Base-by-base conservation (phyloP, 2,888 invertebrate genomes). In the Amorpha juglandis region DNA sequence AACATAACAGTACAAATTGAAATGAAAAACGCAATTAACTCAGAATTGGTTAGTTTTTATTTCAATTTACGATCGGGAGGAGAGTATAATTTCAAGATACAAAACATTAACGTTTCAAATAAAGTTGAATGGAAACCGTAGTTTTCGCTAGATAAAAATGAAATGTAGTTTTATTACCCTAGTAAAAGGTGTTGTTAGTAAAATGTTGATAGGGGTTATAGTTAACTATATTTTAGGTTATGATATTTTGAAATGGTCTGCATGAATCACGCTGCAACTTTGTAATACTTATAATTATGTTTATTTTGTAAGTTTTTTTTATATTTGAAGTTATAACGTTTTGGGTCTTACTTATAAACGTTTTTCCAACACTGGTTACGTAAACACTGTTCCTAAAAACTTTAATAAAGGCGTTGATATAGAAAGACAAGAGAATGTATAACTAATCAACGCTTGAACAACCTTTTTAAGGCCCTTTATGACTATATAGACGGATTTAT, bases 11-110 rank as follows among this genome's bases (percentile, higher is more conserved):
- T 42, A 11, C 42, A 19, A 42, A 58, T 42, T 42, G 42, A 58
- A 42, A 21, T 42, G 52, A 52, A 58, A 58, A 71, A 72, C 72
- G 72, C 71, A 74, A 73, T 38, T 71, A 74, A 71, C 71, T 68
- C 48, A 51, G 63, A 55, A 55, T 55, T 65, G 42, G 35, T 19
- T 50, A 47, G 21, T 62, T 53, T 53, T 52, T 55, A 38, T 16
- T 14, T 38, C 9, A 14, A 35, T 55, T 55, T 35, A 9, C 38
- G 55, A 16, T 55, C 35, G 38, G 16, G n/a, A 35, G 55, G 16
- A 9, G 35, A 38, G 55, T 35, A 38, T 16, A 35, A 35, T 16
- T 38, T 16, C 16, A 55, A 38, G 11, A 42, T 11, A 58, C 42
- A 42, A 42, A 38, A 58, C 11, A 19, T 19, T 38, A 21, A 58